Conservation (phyloP, 2,797 vertebrate species). For the Myioborus melanocephalus region DNA sequence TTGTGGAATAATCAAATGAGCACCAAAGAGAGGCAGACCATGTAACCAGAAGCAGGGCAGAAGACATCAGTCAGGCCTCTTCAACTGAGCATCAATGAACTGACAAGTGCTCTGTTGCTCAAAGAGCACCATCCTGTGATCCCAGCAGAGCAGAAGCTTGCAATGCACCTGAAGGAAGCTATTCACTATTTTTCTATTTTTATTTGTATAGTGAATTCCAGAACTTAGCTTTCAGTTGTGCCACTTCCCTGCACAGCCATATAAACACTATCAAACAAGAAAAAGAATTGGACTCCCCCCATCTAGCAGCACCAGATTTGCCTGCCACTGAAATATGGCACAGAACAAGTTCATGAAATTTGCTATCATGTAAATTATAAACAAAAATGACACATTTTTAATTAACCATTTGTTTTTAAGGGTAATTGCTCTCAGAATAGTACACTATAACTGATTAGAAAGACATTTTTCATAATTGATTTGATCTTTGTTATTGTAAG, state of each 20-base stretch:
- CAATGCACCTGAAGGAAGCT: background rate
- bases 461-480: background rate
- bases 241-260: background rate
- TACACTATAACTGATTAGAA: background rate
- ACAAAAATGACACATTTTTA: background rate
- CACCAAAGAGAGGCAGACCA: background rate
- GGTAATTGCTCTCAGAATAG: background rate
- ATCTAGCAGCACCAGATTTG: background rate
- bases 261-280: background rate
- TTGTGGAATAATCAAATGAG: background rate
- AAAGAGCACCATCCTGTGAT: background rate
- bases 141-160: background rate
- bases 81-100: background rate
- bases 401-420: background rate
- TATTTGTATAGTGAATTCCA: background rate
- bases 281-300: fast-evolving
- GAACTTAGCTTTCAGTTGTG: background rate
- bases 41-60: background rate
- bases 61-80: background rate
- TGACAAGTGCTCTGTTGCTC: background rate
- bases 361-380: background rate
- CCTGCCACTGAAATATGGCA: background rate
- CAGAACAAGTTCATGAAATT: background rate
- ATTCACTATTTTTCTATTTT: background rate
- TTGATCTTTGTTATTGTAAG: background rate